Percentiles rank a stretch among this genome's conserved stretches.
phyloP scores from a whole-genome alignment of 2,888 invertebrate species.

The Platerodrilus igneus region DNA sequence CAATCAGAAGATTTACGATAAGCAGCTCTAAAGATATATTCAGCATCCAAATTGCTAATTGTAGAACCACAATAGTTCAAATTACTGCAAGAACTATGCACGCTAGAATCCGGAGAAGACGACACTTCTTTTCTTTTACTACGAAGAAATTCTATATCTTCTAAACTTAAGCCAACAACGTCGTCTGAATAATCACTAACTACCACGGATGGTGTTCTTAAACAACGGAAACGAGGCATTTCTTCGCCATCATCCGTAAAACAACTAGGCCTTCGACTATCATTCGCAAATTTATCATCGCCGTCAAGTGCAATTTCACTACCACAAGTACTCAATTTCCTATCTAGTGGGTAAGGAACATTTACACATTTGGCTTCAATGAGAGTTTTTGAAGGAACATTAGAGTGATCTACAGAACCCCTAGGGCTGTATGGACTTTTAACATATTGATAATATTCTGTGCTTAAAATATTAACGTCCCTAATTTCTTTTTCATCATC shows the following conservation, averaged over 20 bases:
- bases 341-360: constrained; percentile 49
- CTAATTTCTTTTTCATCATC: constrained; percentile 43
- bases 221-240: constrained; percentile 54
- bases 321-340: constrained; percentile 49
- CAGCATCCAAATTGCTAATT: constrained; percentile 53
- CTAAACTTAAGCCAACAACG: constrained; percentile 54
- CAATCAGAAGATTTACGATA: constrained; percentile 68
- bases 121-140: constrained; percentile 45
- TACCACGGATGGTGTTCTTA: constrained; percentile 80
- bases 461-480: constrained; percentile 4
- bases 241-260: constrained; percentile 50
- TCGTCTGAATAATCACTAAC: constrained; percentile 85
- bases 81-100: constrained; percentile 57
- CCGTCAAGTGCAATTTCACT: constrained; percentile 48
- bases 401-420: constrained; percentile 43
- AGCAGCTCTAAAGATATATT: constrained; percentile 53
- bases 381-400: constrained; percentile 49
- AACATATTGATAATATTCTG: constrained; percentile 5
- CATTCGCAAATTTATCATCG: constrained; percentile 28
- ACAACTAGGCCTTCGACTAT: constrained; percentile 51
- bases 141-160: constrained; percentile 57
- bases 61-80: constrained; percentile 56
- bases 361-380: constrained; percentile 56
- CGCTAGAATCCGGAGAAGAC: constrained; percentile 54
- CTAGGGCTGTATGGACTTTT: constrained; percentile 40